Evolutionary conservation across 2,888 invertebrate species (phyloP), one percentile per base, ranked within the genome.

Genomic region (Silvanus unidentatus): DNA sequence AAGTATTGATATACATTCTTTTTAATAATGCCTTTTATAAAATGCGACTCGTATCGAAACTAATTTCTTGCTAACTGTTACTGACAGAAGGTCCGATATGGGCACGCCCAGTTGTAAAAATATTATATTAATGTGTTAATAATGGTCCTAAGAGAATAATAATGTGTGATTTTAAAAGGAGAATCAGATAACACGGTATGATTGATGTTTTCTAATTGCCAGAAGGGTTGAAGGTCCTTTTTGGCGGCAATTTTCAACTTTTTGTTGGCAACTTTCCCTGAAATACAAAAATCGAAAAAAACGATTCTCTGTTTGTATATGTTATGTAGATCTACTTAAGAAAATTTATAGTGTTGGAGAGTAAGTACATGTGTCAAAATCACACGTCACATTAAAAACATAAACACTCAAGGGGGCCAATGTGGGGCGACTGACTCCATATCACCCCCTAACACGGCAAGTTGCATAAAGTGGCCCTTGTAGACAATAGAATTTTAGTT

Each of bases 91-190:
- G 67, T 65, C 66, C 63, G 62, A 65, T 61, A 16, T 11, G 58
- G 68, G 61, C 61, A 68, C 69, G 68, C 69, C 69, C 66, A 59
- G 62, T 69, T 69, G 69, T 69, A 69, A 68, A 69, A 69, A 69
- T 69, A 69, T 69, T 67, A 68, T 67, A 69, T 69, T 69, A 69
- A 69, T 69, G 69, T 66, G 68, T 68, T 68, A 69, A 69, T 69
- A 69, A 68, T 66, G 66, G 65, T 67, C 66, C 62, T 59, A 59
- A 64, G 65, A 63, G 67, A 65, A 67, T 67, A 62, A 67, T 66
- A 64, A 65, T 66, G 55, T 63, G 61, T 63, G 65, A 61, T 60
- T 63, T 58, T 56, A 50, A 57, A 57, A 58, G 53, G 51, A 49
- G 55, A 13, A 53, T 55, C 51, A 37, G 57, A 52, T 55, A 54